Evolutionary conservation across 2,113 vertebrate species (phyloP), one percentile per base, ranked within the genome.

Genomic region (Corythaeola cristata): DNA sequence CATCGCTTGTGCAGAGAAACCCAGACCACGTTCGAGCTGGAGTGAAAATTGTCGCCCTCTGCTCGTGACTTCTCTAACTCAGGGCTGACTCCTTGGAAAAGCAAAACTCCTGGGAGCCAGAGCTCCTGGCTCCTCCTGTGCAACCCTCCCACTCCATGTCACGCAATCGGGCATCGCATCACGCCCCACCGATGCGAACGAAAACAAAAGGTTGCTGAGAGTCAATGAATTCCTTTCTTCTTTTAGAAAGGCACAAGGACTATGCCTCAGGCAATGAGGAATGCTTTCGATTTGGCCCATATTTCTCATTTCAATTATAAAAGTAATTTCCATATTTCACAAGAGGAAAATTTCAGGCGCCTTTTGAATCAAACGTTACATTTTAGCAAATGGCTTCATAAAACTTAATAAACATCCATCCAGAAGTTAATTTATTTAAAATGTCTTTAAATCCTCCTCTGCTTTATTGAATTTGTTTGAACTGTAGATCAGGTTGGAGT

Each of bases 401-500:
- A 97, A 93, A 83, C 8, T 71, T 95, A 91, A 93, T 97, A 91
- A 95, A 81, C 92, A 90, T 90, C 77, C 81, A 88, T 30, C 39
- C 68, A 78, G 49, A 85, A 96, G 90, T 93, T 92, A 97, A 95
- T 93, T 85, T 86, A 63, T 95, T 81, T 92, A 69, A 91, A 93
- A 82, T 74, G 63, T 49, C 95, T 95, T 95, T 89, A 93, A 96
- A 85, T 58, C 72, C 55, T 90, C 85, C 74, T 92, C 79, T 86
- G 84, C 82, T 49, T 92, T 90, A 94, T 89, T 96, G 80, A 68
- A 90, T 96, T 76, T 69, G 58, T 73, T 88, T 92, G 91, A 97
- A 67, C 83, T n/a, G 78, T 79, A 74, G 75, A 77, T 87, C n/a
- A 83, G 60, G 59, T 59, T 75, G 85, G 71, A 85, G 82, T 68